These are phyloP conservation scores for Halichoeres trimaculatus DNA, from an alignment of 2,113 vertebrate species.

Conservation along the genomic window DNA sequence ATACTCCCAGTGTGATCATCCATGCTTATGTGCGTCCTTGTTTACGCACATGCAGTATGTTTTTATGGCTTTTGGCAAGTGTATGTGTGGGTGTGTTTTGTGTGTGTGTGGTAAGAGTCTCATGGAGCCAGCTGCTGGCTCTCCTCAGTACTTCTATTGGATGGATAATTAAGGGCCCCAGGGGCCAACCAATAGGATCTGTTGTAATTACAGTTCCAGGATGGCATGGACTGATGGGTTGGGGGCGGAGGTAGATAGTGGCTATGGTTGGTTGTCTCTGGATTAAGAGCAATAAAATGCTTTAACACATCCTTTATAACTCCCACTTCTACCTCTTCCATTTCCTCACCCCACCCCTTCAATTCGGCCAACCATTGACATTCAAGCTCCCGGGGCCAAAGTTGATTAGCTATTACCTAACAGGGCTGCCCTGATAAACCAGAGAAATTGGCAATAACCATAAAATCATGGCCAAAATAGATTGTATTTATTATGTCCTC, in stretches of 20 bases:
- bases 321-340: conserved; percentile 36
- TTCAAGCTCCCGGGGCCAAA: conserved; percentile 43
- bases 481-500: conserved; percentile 56
- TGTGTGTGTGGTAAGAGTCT: conserved; percentile 18
- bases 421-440: conserved; percentile 56
- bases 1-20: neutral
- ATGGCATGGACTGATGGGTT: conserved; percentile 49
- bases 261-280: conserved; percentile 62
- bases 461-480: conserved; percentile 54
- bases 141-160: conserved; percentile 48
- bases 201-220: conserved; percentile 74
- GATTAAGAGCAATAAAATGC: conserved; percentile 71
- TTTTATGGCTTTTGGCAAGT: conserved; percentile 15
- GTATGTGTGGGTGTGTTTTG: conserved; percentile 7
- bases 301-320: conserved; percentile 51
- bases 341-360: conserved; percentile 38
- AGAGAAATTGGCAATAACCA: conserved; percentile 59
- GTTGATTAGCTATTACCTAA: conserved; percentile 61
- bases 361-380: conserved; percentile 44
- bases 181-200: conserved; percentile 62
- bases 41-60: conserved; percentile 1
- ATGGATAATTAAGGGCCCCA: conserved; percentile 70
- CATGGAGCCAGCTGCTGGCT: conserved; percentile 46
- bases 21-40: neutral
- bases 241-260: conserved; percentile 51